Evolutionary conservation across 2,113 vertebrate genomes (phyloP), one percentile per base, ranked within the genome.

Genomic region (Amphiprion ocellaris): DNA sequence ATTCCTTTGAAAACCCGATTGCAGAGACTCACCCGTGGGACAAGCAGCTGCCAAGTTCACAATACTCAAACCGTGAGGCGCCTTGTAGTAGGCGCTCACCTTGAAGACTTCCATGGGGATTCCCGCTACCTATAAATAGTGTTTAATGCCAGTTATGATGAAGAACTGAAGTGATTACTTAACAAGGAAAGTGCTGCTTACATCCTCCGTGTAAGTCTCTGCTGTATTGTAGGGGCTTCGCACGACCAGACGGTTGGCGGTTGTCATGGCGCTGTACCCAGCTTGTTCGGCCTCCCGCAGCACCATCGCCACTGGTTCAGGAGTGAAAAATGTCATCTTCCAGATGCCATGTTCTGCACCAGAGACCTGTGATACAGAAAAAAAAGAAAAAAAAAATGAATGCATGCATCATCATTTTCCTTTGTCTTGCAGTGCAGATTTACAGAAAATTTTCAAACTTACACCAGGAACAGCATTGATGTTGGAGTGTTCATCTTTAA

Each of bases 61-160:
- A 0, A 93, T 19, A 53, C n/a, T 82, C 30, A 91, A 39, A 19
- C 92, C 93, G 17, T 86, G 59, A 5, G 64, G 76, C 0, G 54
- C 11, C 49, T 91, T 96, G 79, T 95, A 95, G 89, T 95, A 95
- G 0, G 44, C 83, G 5, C 91, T 96, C 4, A 95, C 94, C 72
- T 84, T 95, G 21, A 97, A 74, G 3, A 94, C 39, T 54, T 92
- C 92, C 93, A 97, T 96, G 1, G 89, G 89, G 28, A 96, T 53
- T 17, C 94, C 94, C 77, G 79, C 90, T 66, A 94, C 92, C 96
- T 97, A 68, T 33, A 49, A 0, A 68, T 33, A 54, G 4, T 0
- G 6, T 1, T 26, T 17, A 12, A 14, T 17, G 5, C 21, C 4
- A 71, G 8, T 66, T 56, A 46, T 3, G 12, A 19, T 3, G 9